These are phyloP conservation scores for Zaprionus obscuricornis DNA, from an alignment of 2,888 invertebrate genomes.

Conservation along the genomic window DNA sequence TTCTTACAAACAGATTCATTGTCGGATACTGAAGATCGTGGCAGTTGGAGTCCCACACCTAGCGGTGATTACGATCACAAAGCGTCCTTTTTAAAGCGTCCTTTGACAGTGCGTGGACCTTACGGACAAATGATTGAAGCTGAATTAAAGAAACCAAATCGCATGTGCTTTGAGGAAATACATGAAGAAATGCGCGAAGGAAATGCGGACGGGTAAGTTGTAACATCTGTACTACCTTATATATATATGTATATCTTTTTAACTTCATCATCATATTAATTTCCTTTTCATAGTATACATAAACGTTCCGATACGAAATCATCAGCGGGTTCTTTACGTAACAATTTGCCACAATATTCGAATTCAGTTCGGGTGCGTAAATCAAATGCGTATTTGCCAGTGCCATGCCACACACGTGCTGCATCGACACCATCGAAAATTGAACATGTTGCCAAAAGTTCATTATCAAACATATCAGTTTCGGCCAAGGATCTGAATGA, in stretches of 20 bases:
- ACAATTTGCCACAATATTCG: conserved; percentile 79
- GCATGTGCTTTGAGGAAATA: conserved; percentile 85
- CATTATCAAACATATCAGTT: conserved; percentile 39
- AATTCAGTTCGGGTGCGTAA: conserved; percentile 81
- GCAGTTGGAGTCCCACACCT: conserved; percentile 86
- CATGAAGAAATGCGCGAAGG: conserved; percentile 83
- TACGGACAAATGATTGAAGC: conserved; percentile 92
- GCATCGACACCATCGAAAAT: conserved; percentile 83
- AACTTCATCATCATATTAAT: neutral
- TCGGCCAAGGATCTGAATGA: conserved; percentile 57
- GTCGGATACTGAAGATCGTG: conserved; percentile 87
- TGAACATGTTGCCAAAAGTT: conserved; percentile 71
- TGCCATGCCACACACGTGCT: conserved; percentile 82
- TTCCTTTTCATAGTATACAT: conserved; percentile 47
- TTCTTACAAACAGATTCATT: conserved; percentile 87
- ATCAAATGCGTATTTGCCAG: conserved; percentile 79
- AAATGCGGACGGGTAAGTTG: conserved; percentile 79
- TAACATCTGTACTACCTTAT: neutral
- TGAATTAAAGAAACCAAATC: conserved; percentile 90
- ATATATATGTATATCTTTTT: neutral
- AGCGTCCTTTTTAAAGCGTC: conserved; percentile 90
- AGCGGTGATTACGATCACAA: conserved; percentile 86
- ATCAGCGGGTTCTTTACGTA: conserved; percentile 38
- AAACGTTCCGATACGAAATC: conserved; percentile 63
- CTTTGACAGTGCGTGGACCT: conserved; percentile 87